These are phyloP conservation scores for Balaeniceps rex DNA, from an alignment of 2,113 vertebrate genomes.

Conservation along the genomic window DNA sequence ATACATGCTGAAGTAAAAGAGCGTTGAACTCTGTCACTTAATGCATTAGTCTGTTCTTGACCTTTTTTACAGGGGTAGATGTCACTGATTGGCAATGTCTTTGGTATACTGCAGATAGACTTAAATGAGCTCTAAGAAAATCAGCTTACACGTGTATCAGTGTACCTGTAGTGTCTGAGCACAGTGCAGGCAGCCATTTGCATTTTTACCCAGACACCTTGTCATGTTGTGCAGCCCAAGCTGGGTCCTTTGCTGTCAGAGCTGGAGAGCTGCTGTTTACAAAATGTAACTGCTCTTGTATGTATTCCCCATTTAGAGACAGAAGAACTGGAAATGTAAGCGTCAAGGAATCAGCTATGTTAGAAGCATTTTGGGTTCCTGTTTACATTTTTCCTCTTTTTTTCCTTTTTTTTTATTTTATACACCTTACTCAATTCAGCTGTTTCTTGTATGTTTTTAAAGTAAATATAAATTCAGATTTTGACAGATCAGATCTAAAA, in stretches of 20 bases:
- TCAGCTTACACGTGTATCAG: not conserved
- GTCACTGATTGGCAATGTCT: not conserved
- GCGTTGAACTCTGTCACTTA: not conserved
- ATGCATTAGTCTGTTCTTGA: not conserved
- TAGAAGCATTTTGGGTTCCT: not conserved
- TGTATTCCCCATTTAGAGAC: not conserved
- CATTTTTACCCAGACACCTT: not conserved
- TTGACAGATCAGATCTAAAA: not conserved
- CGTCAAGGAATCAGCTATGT: not conserved
- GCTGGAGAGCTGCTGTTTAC: not conserved
- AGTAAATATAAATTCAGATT: not conserved
- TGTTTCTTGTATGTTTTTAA: not conserved
- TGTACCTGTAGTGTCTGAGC: not conserved
- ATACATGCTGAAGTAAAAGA: not conserved
- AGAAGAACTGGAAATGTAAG: not conserved
- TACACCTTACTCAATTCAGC: not conserved
- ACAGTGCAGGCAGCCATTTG: not conserved
- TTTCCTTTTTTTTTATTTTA: not conserved
- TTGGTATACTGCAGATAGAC: not conserved
- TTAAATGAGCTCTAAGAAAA: not conserved
- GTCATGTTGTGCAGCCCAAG: not conserved
- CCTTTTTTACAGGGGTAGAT: not conserved
- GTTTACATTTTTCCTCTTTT: not conserved
- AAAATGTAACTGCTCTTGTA: not conserved
- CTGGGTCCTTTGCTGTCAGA: not conserved